Percentiles rank a stretch among this genome's conserved stretches.
These are phyloP conservation scores for Ptyas mucosa DNA, from an alignment of 2,113 vertebrate species.

Conservation along the genomic window DNA sequence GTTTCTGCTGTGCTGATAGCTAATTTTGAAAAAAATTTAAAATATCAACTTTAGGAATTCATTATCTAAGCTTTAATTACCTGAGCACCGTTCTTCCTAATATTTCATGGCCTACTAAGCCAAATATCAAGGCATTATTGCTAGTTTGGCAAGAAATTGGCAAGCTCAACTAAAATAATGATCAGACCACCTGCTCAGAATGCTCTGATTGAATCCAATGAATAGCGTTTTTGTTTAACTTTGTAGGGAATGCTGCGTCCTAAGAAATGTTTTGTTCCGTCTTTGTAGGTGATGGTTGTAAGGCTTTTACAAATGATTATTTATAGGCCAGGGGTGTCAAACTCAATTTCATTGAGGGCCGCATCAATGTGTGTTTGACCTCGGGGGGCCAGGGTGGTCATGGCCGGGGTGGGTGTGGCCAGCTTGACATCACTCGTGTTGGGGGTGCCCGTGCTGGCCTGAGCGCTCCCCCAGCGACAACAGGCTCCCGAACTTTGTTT, in stretches of 20 bases:
- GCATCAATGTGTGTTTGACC: too few relatives aligned
- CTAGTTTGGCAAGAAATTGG: constrained; percentile 9
- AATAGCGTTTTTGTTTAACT: constrained; percentile 47
- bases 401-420: too few relatives aligned
- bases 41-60: not conserved
- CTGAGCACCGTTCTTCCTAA: not conserved
- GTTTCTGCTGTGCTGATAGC: not conserved
- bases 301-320: not conserved
- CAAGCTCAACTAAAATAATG: constrained; percentile 7
- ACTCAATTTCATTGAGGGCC: too few relatives aligned
- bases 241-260: constrained; percentile 15
- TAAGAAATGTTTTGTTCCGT: constrained; percentile 31
- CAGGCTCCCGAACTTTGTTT: too few relatives aligned
- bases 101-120: not conserved
- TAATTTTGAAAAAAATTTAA: constrained; percentile 16
- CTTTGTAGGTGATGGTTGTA: constrained; percentile 36
- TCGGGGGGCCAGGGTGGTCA: too few relatives aligned
- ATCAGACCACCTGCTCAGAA: constrained; percentile 57
- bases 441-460: too few relatives aligned
- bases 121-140: not conserved
- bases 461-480: too few relatives aligned
- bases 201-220: constrained; percentile 49
- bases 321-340: not conserved
- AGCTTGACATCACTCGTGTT: too few relatives aligned
- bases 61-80: constrained; percentile 26